These are phyloP conservation scores for Patella pellucida DNA, from an alignment of 2,888 invertebrate species.

Conservation along the genomic window DNA sequence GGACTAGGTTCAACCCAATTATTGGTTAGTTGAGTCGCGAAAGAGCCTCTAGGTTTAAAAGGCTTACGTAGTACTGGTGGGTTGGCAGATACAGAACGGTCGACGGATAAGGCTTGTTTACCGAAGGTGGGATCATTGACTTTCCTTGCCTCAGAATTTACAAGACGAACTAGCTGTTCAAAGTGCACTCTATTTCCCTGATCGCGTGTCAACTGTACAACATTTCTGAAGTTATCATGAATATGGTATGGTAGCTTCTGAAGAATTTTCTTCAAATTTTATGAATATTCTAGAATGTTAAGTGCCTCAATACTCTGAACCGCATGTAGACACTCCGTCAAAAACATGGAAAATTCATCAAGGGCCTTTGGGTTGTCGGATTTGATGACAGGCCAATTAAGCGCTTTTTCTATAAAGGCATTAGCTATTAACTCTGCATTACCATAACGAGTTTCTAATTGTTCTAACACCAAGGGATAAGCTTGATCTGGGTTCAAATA, in stretches of 20 bases:
- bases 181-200: background rate
- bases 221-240: background rate
- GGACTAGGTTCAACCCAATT: background rate
- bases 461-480: background rate
- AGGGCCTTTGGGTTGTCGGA: background rate
- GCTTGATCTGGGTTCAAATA: background rate
- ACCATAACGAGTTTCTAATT: background rate
- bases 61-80: background rate
- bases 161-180: background rate
- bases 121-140: constrained; percentile 2
- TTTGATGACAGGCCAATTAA: background rate
- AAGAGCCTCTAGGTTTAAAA: background rate
- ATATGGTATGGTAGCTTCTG: background rate
- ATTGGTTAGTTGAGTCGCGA: background rate
- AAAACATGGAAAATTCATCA: background rate
- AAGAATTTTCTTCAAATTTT: background rate
- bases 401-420: background rate
- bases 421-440: background rate
- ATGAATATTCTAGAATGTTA: background rate
- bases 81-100: background rate
- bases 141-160: background rate
- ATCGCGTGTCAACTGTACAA: background rate
- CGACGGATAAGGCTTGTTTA: background rate
- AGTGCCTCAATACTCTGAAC: background rate
- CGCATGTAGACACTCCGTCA: background rate